Evolutionary conservation across 1,140 invertebrate species (phyloP), one percentile per base, ranked within the genome.

Genomic region (Cyrtorhinus lividipennis): DNA sequence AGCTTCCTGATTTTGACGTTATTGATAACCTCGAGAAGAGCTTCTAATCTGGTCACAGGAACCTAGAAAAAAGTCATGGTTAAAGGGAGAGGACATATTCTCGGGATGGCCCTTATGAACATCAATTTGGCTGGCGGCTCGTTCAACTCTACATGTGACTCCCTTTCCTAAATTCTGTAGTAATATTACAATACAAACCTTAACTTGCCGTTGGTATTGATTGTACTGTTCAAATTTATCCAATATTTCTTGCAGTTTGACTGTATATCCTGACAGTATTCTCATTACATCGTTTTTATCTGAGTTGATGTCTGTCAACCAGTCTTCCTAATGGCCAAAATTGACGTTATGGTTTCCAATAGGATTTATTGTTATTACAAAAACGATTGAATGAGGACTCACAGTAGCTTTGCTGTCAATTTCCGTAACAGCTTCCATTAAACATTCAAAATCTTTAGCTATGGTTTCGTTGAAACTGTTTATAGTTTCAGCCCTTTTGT

Each of bases 1-100:
- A 87, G 76, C 70, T 83, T 82, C 45, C 88, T 80, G 24, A 92
- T 72, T 68, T 85, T 87, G 0, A 92, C 79, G 66, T 91, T 85
- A 62, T 80, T 84, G 65, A 83, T 79, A 0, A 86, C 83, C 70
- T 87, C 81, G 63, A 90, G 88, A 48, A 94, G 74, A 15, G 83
- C 79, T 44, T 91, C 88, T 69, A 88, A 84, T 71, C 87, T 80
- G 1, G 84, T 84, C 20, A 89, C 80, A 22, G 48, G 48, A 5
- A 53, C 48, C 48, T 53, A 20, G 5, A 53, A 38, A 15, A 38
- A n/a, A n/a, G n/a, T n/a, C n/a, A n/a, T n/a, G n/a, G n/a, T n/a
- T n/a, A n/a, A n/a, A n/a, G n/a, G n/a, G n/a, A n/a, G n/a, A n/a
- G n/a, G n/a, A n/a, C n/a, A n/a, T n/a, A n/a, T n/a, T n/a, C n/a